Percentiles rank a stretch among this genome's conserved stretches.
Evolutionary conservation across 1,140 invertebrate species (phyloP).

Genomic region (Bilobella aurantiaca): DNA sequence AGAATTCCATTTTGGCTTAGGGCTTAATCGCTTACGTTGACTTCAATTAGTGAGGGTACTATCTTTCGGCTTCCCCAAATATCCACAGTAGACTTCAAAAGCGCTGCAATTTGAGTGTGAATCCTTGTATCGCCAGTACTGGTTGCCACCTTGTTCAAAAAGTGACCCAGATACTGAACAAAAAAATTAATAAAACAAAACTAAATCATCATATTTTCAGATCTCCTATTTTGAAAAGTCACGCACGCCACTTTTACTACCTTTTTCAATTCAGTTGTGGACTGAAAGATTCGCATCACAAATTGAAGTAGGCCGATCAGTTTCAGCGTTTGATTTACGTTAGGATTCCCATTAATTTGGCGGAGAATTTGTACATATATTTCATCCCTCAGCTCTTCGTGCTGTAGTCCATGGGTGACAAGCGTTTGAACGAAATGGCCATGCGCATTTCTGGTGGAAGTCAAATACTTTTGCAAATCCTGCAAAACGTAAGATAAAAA

Average conservation of each 20-base stretch:
- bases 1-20: not conserved
- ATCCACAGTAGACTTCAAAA: not conserved
- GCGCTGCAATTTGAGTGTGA: not conserved
- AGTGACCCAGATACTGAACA: not conserved
- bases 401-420: conserved; percentile 71
- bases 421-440: conserved; percentile 60
- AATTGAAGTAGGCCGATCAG: not conserved
- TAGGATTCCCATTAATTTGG: conserved; percentile 70
- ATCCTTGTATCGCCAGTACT: not conserved
- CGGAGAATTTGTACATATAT: conserved; percentile 78
- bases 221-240: too few relatives aligned
- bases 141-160: not conserved
- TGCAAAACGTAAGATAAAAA: too few relatives aligned
- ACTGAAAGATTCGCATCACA: not conserved
- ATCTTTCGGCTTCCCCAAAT: not conserved
- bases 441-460: conserved; percentile 32
- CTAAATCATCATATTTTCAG: not conserved
- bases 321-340: conserved; percentile 59
- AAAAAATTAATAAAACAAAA: not conserved
- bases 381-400: conserved; percentile 79
- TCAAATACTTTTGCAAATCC: conserved; percentile 77
- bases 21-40: not conserved
- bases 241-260: not conserved
- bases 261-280: not conserved
- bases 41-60: not conserved